Evolutionary conservation across 2,797 vertebrate species (phyloP).

Genomic region (Cryptoprocta ferox): DNA sequence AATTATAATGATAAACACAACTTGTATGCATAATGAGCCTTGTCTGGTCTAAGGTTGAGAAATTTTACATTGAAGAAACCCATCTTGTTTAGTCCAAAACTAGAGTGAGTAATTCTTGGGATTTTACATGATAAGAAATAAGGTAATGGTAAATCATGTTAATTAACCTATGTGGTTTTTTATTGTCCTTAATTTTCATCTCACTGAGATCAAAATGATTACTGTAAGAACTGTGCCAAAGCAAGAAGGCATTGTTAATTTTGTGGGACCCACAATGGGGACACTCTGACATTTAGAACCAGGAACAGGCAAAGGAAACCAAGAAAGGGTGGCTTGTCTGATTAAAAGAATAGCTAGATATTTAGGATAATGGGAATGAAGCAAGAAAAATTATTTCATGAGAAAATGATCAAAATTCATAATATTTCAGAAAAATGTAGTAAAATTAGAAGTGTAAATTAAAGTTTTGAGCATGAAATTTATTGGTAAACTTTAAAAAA

Average conservation of each 20-base stretch:
- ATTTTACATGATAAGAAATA: neutral
- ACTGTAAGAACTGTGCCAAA: neutral
- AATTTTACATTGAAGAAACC: neutral
- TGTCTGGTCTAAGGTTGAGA: neutral
- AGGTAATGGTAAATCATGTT: neutral
- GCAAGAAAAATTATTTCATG: neutral
- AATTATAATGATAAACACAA: neutral
- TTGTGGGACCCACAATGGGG: neutral
- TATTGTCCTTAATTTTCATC: neutral
- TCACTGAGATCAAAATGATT: neutral
- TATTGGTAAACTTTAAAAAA: neutral
- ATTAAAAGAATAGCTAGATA: neutral
- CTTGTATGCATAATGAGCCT: neutral
- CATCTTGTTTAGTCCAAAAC: neutral
- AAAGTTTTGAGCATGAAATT: neutral
- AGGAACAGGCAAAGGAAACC: neutral
- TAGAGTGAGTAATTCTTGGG: neutral
- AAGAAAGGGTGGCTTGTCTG: neutral
- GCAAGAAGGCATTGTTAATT: neutral
- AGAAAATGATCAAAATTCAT: neutral
- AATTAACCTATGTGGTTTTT: neutral
- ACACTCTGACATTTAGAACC: neutral
- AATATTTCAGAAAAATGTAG: neutral
- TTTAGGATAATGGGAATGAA: neutral
- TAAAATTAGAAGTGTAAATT: neutral